Evolutionary conservation across 2,888 invertebrate genomes (phyloP).

Genomic region (Alsophila aescularia): DNA sequence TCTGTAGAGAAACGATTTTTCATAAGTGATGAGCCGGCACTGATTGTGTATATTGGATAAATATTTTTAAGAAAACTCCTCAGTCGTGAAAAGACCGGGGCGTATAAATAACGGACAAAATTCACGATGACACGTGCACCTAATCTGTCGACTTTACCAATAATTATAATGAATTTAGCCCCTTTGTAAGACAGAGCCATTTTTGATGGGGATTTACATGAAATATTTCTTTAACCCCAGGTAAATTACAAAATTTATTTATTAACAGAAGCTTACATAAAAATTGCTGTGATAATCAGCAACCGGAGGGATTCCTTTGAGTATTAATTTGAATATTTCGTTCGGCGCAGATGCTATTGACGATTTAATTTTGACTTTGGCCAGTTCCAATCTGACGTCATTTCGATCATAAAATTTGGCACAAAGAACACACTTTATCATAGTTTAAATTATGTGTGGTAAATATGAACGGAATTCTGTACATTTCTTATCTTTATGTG

Average conservation of each 20-base stretch:
- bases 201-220: constrained; percentile 48
- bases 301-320: constrained; percentile 13
- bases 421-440: not conserved
- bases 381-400: constrained; percentile 43
- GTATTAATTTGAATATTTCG: constrained; percentile 30
- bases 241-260: constrained; percentile 42
- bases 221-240: constrained; percentile 48
- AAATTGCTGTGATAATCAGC: constrained; percentile 21
- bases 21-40: constrained; percentile 83
- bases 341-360: constrained; percentile 69
- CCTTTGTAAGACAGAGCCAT: constrained; percentile 51
- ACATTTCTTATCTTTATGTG: not conserved
- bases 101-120: constrained; percentile 72
- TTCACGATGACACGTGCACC: constrained; percentile 76
- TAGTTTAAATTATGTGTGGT: not conserved
- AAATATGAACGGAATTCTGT: not conserved
- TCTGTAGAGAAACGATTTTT: constrained; percentile 79
- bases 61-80: constrained; percentile 77
- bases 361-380: constrained; percentile 73
- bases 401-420: constrained; percentile 4
- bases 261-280: constrained; percentile 32
- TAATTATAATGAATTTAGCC: constrained; percentile 34
- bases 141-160: constrained; percentile 73
- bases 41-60: constrained; percentile 80
- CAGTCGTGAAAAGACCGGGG: constrained; percentile 57